phyloP scores from a whole-genome alignment of 2,797 vertebrate genomes.

The Pelochelys cantorii region DNA sequence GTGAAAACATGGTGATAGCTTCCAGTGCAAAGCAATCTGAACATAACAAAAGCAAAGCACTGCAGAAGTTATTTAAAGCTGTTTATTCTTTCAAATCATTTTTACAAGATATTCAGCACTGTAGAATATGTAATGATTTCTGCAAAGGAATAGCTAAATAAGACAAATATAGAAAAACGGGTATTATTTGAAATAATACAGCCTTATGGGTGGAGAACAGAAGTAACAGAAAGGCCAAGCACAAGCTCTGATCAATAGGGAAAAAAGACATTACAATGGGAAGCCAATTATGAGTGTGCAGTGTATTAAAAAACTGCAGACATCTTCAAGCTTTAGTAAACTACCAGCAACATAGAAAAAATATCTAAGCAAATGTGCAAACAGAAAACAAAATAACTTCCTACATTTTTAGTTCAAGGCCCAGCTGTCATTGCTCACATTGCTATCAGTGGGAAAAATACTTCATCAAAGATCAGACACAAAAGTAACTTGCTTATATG shows the following conservation, averaged over 20 bases:
- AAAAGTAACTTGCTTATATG: background rate
- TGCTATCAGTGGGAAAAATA: background rate
- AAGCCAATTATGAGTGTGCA: background rate
- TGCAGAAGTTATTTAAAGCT: background rate
- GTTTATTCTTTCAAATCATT: background rate
- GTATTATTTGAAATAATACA: constrained; percentile 9
- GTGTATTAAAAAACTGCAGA: background rate
- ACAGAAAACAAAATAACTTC: background rate
- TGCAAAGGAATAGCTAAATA: background rate
- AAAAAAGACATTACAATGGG: constrained; percentile 14
- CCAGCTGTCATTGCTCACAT: background rate
- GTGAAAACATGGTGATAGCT: background rate
- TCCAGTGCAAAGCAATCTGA: too few relatives aligned
- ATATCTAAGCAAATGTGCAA: background rate
- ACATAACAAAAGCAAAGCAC: background rate
- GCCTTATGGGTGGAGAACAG: background rate
- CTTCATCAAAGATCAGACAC: background rate
- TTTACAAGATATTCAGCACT: background rate
- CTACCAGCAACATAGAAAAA: background rate
- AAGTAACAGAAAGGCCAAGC: background rate
- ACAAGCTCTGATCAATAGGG: background rate
- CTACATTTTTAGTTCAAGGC: background rate
- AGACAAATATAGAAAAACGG: background rate
- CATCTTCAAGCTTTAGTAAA: background rate
- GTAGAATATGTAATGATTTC: background rate